Base-by-base conservation (phyloP, 2,888 invertebrate genomes). In the Caenorhabditis sp. region DNA sequence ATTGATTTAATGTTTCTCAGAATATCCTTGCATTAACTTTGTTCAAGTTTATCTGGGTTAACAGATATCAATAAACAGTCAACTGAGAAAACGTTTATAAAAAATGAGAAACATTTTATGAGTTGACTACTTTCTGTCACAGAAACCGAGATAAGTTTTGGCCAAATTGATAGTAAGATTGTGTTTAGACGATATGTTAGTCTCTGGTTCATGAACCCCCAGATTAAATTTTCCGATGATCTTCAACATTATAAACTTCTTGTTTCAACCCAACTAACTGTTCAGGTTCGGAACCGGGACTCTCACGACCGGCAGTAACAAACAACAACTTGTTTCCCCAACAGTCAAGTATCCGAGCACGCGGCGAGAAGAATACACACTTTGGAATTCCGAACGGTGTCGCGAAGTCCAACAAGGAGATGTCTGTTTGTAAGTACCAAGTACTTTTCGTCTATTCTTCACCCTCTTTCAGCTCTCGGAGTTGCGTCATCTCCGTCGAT, bases 401-500 rank as follows among this genome's bases (percentile, higher is more conserved):
- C 19, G 51, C 64, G 14, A 64, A 70, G 26, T 38, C 77, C 31
- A 68, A 61, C 38, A 77, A 77, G 77, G 77, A 77, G 77, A 77
- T 77, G 76, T 76, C 76, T 69, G 76, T 76, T 69, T 69, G 68
- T 76, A 41, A 61, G 68, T 12, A 12, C 44, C 22, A 38, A 63
- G 41, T 28, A 41, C 16, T 22, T 10, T 22, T 16, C 24, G 8
- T 38, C 26, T 19, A n/a, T 19, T 19, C n/a, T 28, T 56, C 12
- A 44, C 26, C 56, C 28, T 47, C 16, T 49, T 82, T 24, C 69
- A 85, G 86, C 85, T 66, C 75, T 86, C 44, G 85, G 85, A 14
- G 75, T 80, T 19, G 70, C 80, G 12, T 81, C 85, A 19, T 76
- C 77, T 10, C 86, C 84, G 7, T 77, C 87, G 22, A 81, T 87